Conservation (phyloP, 2,888 invertebrate species). For the Drosophila affinis region DNA sequence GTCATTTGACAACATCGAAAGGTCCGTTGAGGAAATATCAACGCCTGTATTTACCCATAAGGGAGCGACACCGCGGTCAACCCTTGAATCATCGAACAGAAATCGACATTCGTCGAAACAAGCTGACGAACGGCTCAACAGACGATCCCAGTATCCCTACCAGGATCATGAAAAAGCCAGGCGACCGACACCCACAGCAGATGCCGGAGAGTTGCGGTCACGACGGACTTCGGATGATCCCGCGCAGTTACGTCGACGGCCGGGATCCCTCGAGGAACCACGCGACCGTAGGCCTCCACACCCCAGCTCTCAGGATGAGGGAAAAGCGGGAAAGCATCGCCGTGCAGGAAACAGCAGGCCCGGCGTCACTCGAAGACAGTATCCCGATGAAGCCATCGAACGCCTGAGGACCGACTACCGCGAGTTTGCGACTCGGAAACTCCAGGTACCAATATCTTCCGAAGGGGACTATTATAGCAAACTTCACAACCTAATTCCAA, state of each 20-base stretch:
- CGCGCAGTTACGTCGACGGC: neutral
- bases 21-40: neutral
- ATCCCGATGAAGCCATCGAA: neutral
- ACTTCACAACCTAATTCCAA: neutral
- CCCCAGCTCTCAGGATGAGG: neutral
- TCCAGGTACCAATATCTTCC: neutral
- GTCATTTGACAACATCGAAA: neutral
- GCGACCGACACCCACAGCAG: neutral
- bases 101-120: neutral
- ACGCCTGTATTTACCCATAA: neutral
- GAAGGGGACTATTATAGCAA: neutral
- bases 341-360: neutral
- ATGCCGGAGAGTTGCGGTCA: neutral
- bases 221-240: neutral
- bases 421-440: neutral
- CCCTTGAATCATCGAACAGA: neutral
- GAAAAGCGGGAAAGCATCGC: constrained; percentile 2
- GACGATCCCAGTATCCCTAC: neutral
- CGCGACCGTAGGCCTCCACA: neutral
- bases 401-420: neutral
- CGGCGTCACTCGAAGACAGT: neutral
- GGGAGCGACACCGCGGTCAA: neutral
- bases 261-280: neutral
- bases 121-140: neutral
- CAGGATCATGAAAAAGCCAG: neutral